phyloP scores from a whole-genome alignment of 2,113 vertebrate species.

The Vulpes lagopus region DNA sequence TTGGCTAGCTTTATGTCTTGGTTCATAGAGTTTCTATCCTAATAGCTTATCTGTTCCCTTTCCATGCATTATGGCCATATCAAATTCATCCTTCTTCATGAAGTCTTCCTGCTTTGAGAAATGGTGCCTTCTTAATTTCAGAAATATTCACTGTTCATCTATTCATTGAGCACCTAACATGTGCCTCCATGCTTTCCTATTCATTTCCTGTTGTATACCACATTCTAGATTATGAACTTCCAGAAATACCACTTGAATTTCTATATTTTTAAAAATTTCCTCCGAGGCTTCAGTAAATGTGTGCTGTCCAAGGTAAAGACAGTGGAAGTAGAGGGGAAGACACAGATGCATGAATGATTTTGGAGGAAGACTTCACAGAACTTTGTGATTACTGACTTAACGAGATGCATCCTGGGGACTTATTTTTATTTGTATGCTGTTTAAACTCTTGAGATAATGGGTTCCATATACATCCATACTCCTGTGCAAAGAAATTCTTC shows the following conservation, averaged over 20 bases:
- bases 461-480: conserved; percentile 37
- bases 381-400: conserved; percentile 50
- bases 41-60: not conserved
- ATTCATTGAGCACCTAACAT: not conserved
- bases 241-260: not conserved
- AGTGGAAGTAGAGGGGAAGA: not conserved
- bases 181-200: not conserved
- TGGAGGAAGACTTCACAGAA: conserved; percentile 26
- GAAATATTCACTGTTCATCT: not conserved
- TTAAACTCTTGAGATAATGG: conserved; percentile 63
- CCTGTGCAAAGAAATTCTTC: conserved; percentile 71
- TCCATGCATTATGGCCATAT: not conserved
- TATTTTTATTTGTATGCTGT: conserved; percentile 71
- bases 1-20: not conserved
- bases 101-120: not conserved
- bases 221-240: conserved; percentile 20
- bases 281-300: not conserved
- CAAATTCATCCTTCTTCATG: not conserved
- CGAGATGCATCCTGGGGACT: conserved; percentile 18
- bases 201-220: not conserved
- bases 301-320: not conserved
- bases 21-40: not conserved
- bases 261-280: not conserved
- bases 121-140: not conserved
- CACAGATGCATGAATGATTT: not conserved